Base-by-base conservation (phyloP, 1,140 invertebrate species). In the Chionoecetes opilio region DNA sequence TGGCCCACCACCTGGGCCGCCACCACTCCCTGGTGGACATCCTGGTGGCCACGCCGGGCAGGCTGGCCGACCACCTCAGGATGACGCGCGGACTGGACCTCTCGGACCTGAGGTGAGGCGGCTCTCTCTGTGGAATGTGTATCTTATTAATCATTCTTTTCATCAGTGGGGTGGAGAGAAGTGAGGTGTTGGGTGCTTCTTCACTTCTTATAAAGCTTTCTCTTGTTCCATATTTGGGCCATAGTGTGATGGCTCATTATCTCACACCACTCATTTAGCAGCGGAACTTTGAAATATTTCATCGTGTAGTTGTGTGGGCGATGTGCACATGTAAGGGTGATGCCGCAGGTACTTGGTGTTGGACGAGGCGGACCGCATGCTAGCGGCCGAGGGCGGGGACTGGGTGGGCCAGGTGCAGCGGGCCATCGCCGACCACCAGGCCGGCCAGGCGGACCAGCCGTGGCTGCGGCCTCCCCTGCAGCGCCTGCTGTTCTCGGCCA, bases 401-500 rank as follows among this genome's bases (percentile, higher is more conserved):
- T 93, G 92, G 92, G 41, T 93, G 26, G 34, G 5, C 29, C 84
- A 41, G 29, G 35, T 93, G 0, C 37, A 93, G 38, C 92, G 86
- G 92, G 75, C 82, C 29, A 31, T 93, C 31, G 82, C 2, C 1
- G 38, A 34, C n/a, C 84, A 87, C 37, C 34, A 85, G 21, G 38
- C 84, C 17, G 46, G n/a, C n/a, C 84, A n/a, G 11, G 37, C 29
- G 9, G 29, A 75, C 32, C 75, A 63, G 29, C 32, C 32, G 14
- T 31, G 38, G 5, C 97, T 96, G 84, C 97, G 97, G 96, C 96
- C 97, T 96, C 97, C 98, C 91, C 98, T 99, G 2, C 99, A 99
- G 95, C 99, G 99, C 97, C 97, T 99, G 8, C 97, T 99, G 14
- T 99, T 99, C 96, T 99, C 99, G 17, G 99, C 99, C 8, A 99